Evolutionary conservation across 2,888 invertebrate species (phyloP).

Genomic region (Tiphia femorata): DNA sequence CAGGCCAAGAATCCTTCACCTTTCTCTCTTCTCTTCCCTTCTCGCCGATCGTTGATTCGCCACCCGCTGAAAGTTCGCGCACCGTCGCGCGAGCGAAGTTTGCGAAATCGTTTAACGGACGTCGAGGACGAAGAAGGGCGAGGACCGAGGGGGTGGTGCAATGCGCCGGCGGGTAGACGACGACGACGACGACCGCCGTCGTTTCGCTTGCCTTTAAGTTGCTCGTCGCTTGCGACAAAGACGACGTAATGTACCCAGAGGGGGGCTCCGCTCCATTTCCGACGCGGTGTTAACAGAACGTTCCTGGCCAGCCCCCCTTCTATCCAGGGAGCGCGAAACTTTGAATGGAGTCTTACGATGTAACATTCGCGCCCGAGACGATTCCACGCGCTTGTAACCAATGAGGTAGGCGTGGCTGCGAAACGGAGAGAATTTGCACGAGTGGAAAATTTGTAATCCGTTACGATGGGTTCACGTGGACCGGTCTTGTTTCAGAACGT

Average conservation of each 20-base stretch:
- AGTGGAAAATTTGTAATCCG: too few relatives aligned
- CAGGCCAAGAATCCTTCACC: too few relatives aligned
- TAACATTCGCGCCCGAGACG: slow-evolving; percentile 25
- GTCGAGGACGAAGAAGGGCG: neutral
- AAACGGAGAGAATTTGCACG: too few relatives aligned
- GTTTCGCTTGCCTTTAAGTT: slow-evolving; percentile 31
- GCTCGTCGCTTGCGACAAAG: slow-evolving; percentile 30
- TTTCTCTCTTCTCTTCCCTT: too few relatives aligned
- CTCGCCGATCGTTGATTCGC: too few relatives aligned
- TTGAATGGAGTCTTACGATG: slow-evolving; percentile 22
- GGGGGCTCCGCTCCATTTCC: slow-evolving; percentile 24
- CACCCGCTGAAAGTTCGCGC: too few relatives aligned
- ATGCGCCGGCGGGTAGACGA: neutral
- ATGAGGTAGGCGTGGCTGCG: too few relatives aligned
- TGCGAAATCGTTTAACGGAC: neutral
- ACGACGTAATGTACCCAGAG: slow-evolving; percentile 20
- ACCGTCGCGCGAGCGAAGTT: neutral
- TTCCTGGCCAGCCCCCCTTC: too few relatives aligned
- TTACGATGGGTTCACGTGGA: too few relatives aligned
- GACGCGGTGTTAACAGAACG: slow-evolving; percentile 23
- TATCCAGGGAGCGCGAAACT: too few relatives aligned
- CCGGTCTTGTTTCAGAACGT: too few relatives aligned
- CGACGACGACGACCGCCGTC: slow-evolving; percentile 16
- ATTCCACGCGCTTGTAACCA: slow-evolving; percentile 10
- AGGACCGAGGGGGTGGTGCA: neutral